Percentiles rank a stretch among this genome's conserved stretches.
These are phyloP conservation scores for Eudyptes chrysolophus DNA, from an alignment of 2,113 vertebrate genomes.

Conservation along the genomic window DNA sequence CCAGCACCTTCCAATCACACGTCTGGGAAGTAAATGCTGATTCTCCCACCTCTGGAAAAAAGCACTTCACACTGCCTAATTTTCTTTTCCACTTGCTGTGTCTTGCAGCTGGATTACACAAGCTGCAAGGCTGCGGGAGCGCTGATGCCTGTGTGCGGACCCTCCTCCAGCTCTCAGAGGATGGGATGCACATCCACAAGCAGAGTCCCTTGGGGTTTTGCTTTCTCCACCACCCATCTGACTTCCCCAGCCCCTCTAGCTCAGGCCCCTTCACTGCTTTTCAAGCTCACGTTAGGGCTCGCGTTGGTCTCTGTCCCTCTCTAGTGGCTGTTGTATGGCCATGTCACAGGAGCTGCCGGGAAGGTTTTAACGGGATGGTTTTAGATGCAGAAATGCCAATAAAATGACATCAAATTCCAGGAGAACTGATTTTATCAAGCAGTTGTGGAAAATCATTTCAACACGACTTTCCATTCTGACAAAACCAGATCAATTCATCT, in stretches of 20 bases:
- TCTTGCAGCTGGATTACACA: neutral
- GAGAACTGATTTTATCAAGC: neutral
- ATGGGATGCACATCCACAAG: fast-evolving
- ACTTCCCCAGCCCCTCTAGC: neutral
- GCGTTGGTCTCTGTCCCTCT: constrained; percentile 5
- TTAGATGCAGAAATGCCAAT: neutral
- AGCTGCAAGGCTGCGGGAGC: neutral
- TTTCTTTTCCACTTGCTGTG: neutral
- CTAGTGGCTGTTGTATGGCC: neutral
- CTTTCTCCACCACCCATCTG: neutral
- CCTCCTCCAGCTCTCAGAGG: neutral
- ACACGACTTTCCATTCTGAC: neutral
- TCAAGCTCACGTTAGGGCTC: fast-evolving
- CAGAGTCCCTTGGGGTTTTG: neutral
- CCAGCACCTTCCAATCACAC: neutral
- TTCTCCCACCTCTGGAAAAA: constrained; percentile 6
- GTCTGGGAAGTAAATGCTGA: neutral
- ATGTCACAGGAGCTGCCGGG: neutral
- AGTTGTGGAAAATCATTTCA: neutral
- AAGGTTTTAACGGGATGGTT: fast-evolving
- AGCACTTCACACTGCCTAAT: constrained; percentile 21
- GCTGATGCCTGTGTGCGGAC: fast-evolving
- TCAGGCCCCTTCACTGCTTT: neutral
- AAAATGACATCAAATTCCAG: neutral
- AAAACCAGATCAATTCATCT: neutral